phyloP scores from a whole-genome alignment of 2,797 vertebrate genomes.

The Dallia pectoralis region DNA sequence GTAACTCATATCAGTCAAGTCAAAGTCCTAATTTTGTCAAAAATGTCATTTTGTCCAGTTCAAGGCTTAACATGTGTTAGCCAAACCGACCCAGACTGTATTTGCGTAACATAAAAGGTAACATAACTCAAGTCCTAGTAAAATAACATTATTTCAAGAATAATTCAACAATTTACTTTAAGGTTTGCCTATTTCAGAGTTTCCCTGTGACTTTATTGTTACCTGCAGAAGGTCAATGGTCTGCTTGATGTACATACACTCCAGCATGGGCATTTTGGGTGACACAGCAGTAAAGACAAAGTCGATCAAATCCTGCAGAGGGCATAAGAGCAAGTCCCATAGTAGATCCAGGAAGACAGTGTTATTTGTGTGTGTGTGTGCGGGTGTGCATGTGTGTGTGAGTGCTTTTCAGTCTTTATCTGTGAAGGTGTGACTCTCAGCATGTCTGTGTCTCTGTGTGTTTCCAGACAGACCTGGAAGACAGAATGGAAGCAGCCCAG shows the following conservation, averaged over 20 bases:
- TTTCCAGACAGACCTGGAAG: constrained; percentile 72
- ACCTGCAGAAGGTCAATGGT: constrained; percentile 84
- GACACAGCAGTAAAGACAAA: constrained; percentile 78
- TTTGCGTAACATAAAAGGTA: neutral
- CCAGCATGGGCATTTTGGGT: constrained; percentile 83
- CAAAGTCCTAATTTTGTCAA: too few species aligned
- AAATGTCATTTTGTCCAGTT: too few species aligned
- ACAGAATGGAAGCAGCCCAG: constrained; percentile 71
- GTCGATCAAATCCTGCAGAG: constrained; percentile 76
- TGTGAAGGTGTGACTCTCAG: too few species aligned
- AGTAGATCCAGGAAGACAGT: neutral
- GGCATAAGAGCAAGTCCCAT: neutral
- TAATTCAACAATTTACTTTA: neutral
- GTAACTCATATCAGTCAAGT: too few species aligned
- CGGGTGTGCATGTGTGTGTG: neutral
- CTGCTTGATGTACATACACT: constrained; percentile 87
- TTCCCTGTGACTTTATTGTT: constrained; percentile 18
- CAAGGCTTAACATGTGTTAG: too few species aligned
- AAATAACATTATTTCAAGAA: neutral
- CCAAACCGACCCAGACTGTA: too few species aligned
- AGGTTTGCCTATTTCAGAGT: neutral
- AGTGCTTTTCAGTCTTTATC: neutral
- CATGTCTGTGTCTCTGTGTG: neutral
- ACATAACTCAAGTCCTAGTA: neutral
- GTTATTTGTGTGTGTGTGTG: constrained; percentile 1